Evolutionary conservation across 2,888 invertebrate species (phyloP).

Genomic region (Alviniconcha strummeri): DNA sequence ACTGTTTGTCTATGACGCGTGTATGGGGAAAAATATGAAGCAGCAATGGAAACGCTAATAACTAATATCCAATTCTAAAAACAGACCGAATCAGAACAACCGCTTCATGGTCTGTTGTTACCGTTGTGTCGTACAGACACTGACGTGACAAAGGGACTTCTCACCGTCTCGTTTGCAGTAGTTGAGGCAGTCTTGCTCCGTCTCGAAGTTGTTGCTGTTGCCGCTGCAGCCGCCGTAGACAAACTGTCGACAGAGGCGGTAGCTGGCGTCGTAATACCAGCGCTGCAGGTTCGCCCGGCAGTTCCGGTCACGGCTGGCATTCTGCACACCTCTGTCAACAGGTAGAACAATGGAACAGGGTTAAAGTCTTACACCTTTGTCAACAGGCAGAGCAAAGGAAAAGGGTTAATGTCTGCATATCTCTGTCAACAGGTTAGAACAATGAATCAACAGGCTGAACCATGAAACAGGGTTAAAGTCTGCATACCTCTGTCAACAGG

Average conservation of each 20-base stretch:
- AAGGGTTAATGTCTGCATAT: too few species aligned
- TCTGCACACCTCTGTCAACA: constrained; percentile 31
- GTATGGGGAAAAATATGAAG: too few species aligned
- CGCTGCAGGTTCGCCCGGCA: constrained; percentile 73
- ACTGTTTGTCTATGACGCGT: too few species aligned
- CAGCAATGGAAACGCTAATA: too few species aligned
- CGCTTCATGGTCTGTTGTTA: too few species aligned
- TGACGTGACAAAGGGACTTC: neutral
- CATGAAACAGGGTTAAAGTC: neutral
- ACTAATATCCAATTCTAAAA: too few species aligned
- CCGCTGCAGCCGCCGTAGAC: constrained; percentile 78
- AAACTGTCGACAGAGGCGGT: constrained; percentile 82
- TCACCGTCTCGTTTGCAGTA: constrained; percentile 17
- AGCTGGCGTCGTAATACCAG: constrained; percentile 81
- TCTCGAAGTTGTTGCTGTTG: constrained; percentile 79
- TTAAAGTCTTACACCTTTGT: too few species aligned
- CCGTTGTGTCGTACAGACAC: too few species aligned
- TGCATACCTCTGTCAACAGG: constrained; percentile 31
- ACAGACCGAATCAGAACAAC: too few species aligned
- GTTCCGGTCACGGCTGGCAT: constrained; percentile 20
- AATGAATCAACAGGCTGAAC: too few species aligned
- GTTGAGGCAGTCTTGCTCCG: constrained; percentile 76
- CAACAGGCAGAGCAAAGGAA: too few species aligned
- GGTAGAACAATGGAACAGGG: neutral
- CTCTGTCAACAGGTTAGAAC: too few species aligned